A percentile compares a stretch with the other conserved stretches of the same genome.
Evolutionary conservation across 2,797 vertebrate genomes (phyloP).

Genomic region (Sebastes vulpes): DNA sequence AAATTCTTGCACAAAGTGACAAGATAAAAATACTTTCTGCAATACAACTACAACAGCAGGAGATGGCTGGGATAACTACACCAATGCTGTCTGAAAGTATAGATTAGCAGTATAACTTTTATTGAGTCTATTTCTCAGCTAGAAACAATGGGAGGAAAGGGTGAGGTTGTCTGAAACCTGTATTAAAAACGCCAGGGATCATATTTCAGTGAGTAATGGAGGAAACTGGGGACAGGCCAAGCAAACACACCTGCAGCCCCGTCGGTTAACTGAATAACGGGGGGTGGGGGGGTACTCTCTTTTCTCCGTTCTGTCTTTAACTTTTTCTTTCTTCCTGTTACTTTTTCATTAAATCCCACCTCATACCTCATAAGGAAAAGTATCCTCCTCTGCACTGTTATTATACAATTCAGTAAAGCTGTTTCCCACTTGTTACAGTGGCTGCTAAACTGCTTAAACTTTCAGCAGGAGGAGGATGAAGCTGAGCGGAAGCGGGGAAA

Average conservation of each 20-base stretch:
- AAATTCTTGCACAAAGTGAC: background rate
- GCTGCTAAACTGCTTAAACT: slow-evolving; percentile 63
- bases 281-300: background rate
- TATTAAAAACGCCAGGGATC: slow-evolving; percentile 46
- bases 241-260: slow-evolving; percentile 44
- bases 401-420: slow-evolving; percentile 33
- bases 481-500: slow-evolving; percentile 29
- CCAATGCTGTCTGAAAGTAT: background rate
- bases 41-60: background rate
- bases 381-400: slow-evolving; percentile 10
- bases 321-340: background rate
- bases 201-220: slow-evolving; percentile 28
- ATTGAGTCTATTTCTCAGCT: background rate
- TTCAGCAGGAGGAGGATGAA: slow-evolving; percentile 32
- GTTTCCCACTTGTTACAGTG: slow-evolving; percentile 52
- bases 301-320: background rate
- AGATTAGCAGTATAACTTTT: background rate
- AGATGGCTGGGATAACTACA: background rate
- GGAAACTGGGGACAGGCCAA: slow-evolving; percentile 47
- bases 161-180: slow-evolving; percentile 20
- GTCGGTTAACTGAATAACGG: background rate
- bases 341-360: slow-evolving; percentile 18
- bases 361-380: slow-evolving; percentile 22
- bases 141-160: slow-evolving; percentile 28
- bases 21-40: background rate